Percentiles rank a stretch among this genome's conserved stretches.
Conservation (phyloP, 2,888 invertebrate species). For the Villa cingulata region DNA sequence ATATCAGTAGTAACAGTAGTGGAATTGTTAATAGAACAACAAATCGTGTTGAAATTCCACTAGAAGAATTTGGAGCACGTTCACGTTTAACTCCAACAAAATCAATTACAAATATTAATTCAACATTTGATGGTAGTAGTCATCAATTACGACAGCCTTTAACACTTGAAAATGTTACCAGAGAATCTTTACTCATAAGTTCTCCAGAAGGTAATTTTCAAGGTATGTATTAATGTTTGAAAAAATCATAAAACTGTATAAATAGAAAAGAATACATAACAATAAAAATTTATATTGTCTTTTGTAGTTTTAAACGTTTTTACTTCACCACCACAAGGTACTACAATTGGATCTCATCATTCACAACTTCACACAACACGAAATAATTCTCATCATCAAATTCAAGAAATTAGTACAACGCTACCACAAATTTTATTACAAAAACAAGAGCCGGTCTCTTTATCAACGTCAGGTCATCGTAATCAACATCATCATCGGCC, state of each 20-base stretch:
- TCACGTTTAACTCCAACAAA: not conserved
- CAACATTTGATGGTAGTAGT: not conserved
- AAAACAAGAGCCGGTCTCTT: constrained; percentile 10
- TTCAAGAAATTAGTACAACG: constrained; percentile 20
- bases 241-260: not conserved
- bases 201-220: constrained; percentile 30
- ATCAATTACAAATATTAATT: not conserved
- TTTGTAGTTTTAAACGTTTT: constrained; percentile 27
- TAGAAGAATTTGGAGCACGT: not conserved
- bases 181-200: constrained; percentile 27
- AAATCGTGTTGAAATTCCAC: constrained; percentile 4
- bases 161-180: constrained; percentile 22
- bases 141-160: not conserved
- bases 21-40: not conserved
- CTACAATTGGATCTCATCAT: constrained; percentile 7
- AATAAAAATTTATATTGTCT: not conserved
- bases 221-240: constrained; percentile 19
- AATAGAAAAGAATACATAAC: not conserved
- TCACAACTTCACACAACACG: not conserved
- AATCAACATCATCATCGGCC: constrained; percentile 9
- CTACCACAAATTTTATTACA: constrained; percentile 20
- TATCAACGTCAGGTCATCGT: not conserved
- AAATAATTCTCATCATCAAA: constrained; percentile 13
- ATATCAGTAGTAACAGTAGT: not conserved
- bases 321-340: constrained; percentile 17